These are phyloP conservation scores for Cossypha dichroa DNA, from an alignment of 2,797 vertebrate species.

Conservation along the genomic window DNA sequence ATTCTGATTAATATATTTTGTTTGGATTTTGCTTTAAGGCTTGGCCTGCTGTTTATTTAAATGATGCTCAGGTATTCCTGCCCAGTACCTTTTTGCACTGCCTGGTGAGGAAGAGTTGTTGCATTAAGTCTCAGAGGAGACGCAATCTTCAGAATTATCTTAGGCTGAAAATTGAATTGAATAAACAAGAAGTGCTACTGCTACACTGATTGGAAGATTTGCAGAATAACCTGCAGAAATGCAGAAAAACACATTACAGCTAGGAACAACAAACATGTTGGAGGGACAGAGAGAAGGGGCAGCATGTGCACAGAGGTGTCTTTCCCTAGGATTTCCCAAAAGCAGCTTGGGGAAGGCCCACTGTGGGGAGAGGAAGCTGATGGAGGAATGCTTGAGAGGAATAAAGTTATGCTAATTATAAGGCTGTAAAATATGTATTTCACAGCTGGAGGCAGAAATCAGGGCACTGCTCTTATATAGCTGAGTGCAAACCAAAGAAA, in stretches of 20 bases:
- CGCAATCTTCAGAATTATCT: not conserved
- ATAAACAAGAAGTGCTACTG: not conserved
- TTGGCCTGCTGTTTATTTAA: not conserved
- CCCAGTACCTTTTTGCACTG: not conserved
- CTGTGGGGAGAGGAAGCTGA: not conserved
- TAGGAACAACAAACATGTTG: not conserved
- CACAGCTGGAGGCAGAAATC: not conserved
- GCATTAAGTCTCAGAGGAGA: not conserved
- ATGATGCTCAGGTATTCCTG: not conserved
- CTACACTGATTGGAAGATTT: not conserved
- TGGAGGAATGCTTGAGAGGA: not conserved
- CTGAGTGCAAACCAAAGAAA: not conserved
- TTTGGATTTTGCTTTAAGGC: not conserved
- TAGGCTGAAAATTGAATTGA: not conserved
- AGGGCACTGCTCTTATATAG: not conserved
- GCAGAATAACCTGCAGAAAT: not conserved
- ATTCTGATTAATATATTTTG: not conserved
- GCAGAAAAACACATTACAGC: not conserved
- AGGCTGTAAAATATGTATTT: not conserved
- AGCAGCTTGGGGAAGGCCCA: not conserved
- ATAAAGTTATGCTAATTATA: slow-evolving; percentile 31
- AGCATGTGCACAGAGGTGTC: not conserved
- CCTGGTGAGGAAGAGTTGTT: not conserved
- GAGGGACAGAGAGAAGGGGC: not conserved
- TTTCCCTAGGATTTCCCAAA: not conserved